Evolutionary conservation across 2,113 vertebrate species (phyloP).

Genomic region (Isichthys henryi): DNA sequence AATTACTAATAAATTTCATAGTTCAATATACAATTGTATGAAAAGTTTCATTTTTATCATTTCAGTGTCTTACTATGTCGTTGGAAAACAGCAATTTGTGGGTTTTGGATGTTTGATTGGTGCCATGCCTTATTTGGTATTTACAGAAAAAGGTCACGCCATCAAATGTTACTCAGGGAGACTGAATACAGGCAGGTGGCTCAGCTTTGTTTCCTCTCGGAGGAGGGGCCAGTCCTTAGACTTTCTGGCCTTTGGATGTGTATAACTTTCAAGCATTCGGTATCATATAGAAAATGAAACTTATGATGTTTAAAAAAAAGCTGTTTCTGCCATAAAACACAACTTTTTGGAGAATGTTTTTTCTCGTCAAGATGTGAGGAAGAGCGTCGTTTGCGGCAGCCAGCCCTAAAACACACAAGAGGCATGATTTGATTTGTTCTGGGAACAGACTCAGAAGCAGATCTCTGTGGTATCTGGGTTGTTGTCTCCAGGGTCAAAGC

Average conservation of each 20-base stretch:
- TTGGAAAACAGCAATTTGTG: neutral
- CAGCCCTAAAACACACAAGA: neutral
- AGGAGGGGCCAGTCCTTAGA: neutral
- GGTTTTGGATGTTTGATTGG: slow-evolving; percentile 5
- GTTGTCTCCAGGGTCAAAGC: neutral
- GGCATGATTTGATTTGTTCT: neutral
- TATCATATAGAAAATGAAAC: neutral
- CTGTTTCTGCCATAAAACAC: neutral
- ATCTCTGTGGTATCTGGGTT: neutral
- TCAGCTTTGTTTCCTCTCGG: neutral
- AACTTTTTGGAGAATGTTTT: neutral
- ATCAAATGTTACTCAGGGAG: neutral
- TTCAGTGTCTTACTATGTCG: neutral
- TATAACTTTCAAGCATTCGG: neutral
- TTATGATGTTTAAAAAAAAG: neutral
- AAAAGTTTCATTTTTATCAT: neutral
- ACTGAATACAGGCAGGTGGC: neutral
- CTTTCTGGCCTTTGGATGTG: neutral
- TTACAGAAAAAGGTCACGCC: neutral
- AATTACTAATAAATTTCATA: neutral
- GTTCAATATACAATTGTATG: neutral
- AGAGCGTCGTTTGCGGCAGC: neutral
- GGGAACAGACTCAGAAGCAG: neutral
- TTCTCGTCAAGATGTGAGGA: neutral
- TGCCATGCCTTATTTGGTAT: neutral